Evolutionary conservation across 2,888 invertebrate species (phyloP).

Genomic region (Chrysotoxum bicinctum): DNA sequence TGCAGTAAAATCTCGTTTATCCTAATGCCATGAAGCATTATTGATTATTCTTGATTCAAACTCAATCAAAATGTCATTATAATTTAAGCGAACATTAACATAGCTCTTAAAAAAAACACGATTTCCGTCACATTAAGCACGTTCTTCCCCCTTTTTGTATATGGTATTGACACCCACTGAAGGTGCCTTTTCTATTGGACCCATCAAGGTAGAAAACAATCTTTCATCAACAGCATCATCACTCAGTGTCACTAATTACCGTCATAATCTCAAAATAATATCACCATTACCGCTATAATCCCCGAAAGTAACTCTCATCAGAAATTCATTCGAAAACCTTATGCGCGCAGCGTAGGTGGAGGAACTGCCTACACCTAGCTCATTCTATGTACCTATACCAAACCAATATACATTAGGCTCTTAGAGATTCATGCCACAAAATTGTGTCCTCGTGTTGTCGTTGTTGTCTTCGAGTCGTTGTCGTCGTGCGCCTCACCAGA

Average conservation of each 20-base stretch:
- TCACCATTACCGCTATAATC: constrained; percentile 51
- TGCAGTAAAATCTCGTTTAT: too few species aligned
- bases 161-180: not conserved
- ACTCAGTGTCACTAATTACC: constrained; percentile 48
- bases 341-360: constrained; percentile 12
- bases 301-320: constrained; percentile 34
- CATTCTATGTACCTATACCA: not conserved
- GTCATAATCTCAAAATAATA: constrained; percentile 58
- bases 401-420: constrained; percentile 17
- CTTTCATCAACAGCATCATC: constrained; percentile 11
- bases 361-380: not conserved
- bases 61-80: too few species aligned
- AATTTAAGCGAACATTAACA: too few species aligned
- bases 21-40: too few species aligned
- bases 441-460: constrained; percentile 18
- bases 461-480: not conserved
- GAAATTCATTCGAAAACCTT: constrained; percentile 47
- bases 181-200: not conserved
- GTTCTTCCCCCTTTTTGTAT: not conserved
- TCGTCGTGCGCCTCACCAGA: not conserved
- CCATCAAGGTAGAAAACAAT: constrained; percentile 1
- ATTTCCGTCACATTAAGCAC: too few species aligned
- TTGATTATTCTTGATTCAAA: too few species aligned
- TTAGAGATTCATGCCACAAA: constrained; percentile 29
- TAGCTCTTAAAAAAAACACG: too few species aligned